Evolutionary conservation across 2,797 vertebrate genomes (phyloP).

Genomic region (Helarctos malayanus): DNA sequence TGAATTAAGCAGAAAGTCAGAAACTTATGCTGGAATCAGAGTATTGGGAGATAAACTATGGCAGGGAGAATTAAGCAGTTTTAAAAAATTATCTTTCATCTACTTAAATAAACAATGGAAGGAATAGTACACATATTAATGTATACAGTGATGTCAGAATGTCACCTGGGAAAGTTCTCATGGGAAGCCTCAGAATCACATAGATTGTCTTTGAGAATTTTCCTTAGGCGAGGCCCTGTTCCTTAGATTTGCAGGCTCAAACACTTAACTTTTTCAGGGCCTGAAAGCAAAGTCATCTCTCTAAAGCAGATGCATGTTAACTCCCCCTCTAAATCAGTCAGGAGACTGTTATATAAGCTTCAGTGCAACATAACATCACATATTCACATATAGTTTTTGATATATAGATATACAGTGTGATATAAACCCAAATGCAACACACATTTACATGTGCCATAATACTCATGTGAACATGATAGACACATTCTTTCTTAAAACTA

Average conservation of each 20-base stretch:
- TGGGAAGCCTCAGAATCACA: neutral
- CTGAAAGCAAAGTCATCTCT: neutral
- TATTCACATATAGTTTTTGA: neutral
- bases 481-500: slow-evolving; percentile 7
- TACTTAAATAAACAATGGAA: slow-evolving; percentile 51
- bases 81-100: neutral
- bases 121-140: neutral
- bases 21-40: neutral
- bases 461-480: neutral
- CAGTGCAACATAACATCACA: neutral
- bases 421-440: neutral
- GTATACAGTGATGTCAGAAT: slow-evolving; percentile 6
- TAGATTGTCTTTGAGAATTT: neutral
- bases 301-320: neutral
- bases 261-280: neutral
- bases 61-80: neutral
- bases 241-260: neutral
- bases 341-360: neutral
- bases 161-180: neutral
- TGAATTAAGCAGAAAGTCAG: slow-evolving; percentile 18
- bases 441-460: neutral
- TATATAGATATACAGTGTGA: neutral
- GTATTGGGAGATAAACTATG: neutral
- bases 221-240: neutral
- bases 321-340: neutral